Base-by-base conservation (phyloP, 1,140 invertebrate species). In the Drosophila bocki region DNA sequence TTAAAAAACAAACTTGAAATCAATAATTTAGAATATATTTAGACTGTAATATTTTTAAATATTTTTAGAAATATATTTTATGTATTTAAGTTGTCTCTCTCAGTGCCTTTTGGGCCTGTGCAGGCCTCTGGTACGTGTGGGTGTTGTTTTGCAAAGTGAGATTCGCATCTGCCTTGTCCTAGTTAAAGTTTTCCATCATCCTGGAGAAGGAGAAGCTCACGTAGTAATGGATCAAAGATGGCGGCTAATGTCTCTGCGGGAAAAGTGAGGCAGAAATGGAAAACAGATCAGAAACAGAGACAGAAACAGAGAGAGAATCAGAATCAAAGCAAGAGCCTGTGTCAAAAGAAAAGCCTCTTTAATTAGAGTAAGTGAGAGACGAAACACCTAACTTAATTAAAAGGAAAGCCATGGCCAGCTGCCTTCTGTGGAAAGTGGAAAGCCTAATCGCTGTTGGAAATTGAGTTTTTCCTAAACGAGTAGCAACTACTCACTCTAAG, bases 121-220 rank as follows among this genome's bases (percentile, higher is more conserved):
- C 44, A 63, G 26, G 53, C 58, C 32, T 9, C n/a, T 19, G 8
- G 35, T 61, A 11, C 19, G 75, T 57, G 42, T 58, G 42, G 29
- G 42, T 59, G 80, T 41, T 75, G 54, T 67, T 67, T 56, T 54
- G 56, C 54, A 39, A 39, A 41, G 45, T 37, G 48, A 48, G 44
- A 67, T 65, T 64, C 58, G 45, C 80, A 82, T 82, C 80, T 82
- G 80, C 48, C 35, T 17, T 72, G 75, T 82, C 61, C 68, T 64
- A 75, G 68, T 74, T 78, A 68, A 60, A 83, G 69, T 78, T 83
- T 59, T 83, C 62, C 65, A 79, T 78, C 67, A 59, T 1, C 7
- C 1, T 19, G 12, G 44, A 12, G 19, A 12, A 13, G 11, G 44
- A 19, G 19, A 12, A 13, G 1, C 62, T 58, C 69, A 71, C 67